phyloP scores from a whole-genome alignment of 1,140 invertebrate species.

The Cardiocondyla obscurior region DNA sequence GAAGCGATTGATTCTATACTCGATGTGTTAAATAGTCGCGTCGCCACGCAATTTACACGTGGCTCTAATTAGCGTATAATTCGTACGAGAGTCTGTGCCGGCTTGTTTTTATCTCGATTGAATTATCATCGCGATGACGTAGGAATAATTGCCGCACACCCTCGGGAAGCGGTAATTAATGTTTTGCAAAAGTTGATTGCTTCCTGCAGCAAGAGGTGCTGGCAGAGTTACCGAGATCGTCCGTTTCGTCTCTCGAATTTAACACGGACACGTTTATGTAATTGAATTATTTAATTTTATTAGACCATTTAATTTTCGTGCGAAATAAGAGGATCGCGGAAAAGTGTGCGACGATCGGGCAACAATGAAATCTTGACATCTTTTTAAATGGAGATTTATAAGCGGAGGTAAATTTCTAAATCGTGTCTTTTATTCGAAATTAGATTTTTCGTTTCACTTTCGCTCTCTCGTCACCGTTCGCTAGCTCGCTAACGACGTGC shows the following conservation, averaged over 20 bases:
- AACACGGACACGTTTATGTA: too few relatives aligned
- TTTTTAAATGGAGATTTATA: not conserved
- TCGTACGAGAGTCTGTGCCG: not conserved
- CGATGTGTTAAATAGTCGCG: conserved; percentile 65
- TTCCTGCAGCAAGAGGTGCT: not conserved
- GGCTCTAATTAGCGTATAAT: conserved; percentile 40
- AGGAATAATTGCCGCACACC: not conserved
- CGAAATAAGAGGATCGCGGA: too few relatives aligned
- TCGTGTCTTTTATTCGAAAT: not conserved
- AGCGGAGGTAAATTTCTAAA: not conserved
- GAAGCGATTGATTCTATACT: conserved; percentile 60
- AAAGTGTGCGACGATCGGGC: too few relatives aligned
- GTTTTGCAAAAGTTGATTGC: conserved; percentile 22
- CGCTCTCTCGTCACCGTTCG: conserved; percentile 27
- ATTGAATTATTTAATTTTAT: too few relatives aligned
- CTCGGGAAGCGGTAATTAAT: not conserved
- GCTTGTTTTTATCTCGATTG: conserved; percentile 32
- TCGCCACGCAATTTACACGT: conserved; percentile 8
- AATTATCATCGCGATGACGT: conserved; percentile 30
- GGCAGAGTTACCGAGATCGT: not conserved
- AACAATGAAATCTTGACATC: too few relatives aligned
- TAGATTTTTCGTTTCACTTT: conserved; percentile 13
- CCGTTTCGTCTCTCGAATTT: not conserved
- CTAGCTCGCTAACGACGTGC: conserved; percentile 59
- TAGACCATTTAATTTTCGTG: too few relatives aligned